These are phyloP conservation scores for Lipophrys pholis DNA, from an alignment of 2,113 vertebrate genomes.

Conservation along the genomic window DNA sequence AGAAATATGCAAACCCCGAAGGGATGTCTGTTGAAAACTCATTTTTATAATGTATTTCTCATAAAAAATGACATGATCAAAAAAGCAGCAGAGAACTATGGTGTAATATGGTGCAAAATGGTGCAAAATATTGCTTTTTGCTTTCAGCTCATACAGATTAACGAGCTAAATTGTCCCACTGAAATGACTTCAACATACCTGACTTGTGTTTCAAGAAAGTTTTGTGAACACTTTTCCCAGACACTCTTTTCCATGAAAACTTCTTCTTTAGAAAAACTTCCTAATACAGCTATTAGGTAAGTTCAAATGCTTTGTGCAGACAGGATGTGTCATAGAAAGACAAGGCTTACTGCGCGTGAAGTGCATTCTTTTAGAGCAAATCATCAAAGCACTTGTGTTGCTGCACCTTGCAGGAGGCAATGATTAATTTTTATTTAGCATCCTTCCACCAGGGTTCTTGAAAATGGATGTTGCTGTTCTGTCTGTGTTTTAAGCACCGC, in stretches of 20 bases:
- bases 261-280: background rate
- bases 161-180: background rate
- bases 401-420: background rate
- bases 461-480: conserved; percentile 28
- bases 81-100: too few relatives aligned
- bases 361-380: conserved; percentile 23
- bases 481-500: conserved; percentile 25
- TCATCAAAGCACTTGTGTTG: conserved; percentile 36
- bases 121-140: background rate
- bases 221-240: background rate
- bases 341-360: background rate
- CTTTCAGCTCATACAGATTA: background rate
- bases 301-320: background rate
- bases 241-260: conserved; percentile 8
- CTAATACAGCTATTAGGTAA: conserved; percentile 9
- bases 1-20: background rate
- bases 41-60: background rate
- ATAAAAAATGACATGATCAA: too few relatives aligned
- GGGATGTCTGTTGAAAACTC: background rate
- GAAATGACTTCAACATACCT: background rate
- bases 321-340: background rate
- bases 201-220: background rate
- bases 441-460: conserved; percentile 5
- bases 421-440: conserved; percentile 40
- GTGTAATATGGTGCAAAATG: background rate